phyloP scores from a whole-genome alignment of 1,140 invertebrate species.

The Prorops nasuta region DNA sequence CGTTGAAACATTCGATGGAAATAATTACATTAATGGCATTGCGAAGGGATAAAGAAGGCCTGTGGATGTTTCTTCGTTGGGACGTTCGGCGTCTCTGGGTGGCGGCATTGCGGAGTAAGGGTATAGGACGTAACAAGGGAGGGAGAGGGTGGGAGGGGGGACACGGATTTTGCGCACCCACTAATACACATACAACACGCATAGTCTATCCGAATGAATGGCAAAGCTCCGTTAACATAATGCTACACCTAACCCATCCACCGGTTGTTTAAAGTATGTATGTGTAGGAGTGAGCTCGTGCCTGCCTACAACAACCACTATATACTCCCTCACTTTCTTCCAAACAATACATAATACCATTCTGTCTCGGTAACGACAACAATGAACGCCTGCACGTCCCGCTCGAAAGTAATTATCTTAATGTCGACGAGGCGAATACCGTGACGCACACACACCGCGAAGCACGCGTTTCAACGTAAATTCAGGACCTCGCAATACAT shows the following conservation, averaged over 20 bases:
- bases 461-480: too few relatives aligned
- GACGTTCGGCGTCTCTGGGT: too few relatives aligned
- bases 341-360: slow-evolving; percentile 33
- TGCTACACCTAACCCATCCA: slow-evolving; percentile 25
- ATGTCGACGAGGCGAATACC: slow-evolving; percentile 30
- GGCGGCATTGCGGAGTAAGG: too few relatives aligned
- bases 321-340: slow-evolving; percentile 23
- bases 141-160: background rate
- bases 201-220: too few relatives aligned
- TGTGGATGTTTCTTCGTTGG: slow-evolving; percentile 23
- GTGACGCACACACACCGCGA: too few relatives aligned
- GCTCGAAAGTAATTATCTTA: slow-evolving; percentile 40
- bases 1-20: slow-evolving; percentile 29
- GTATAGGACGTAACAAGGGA: background rate
- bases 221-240: slow-evolving; percentile 20
- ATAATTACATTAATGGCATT: slow-evolving; percentile 37
- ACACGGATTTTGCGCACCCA: too few relatives aligned
- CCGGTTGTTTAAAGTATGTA: slow-evolving; percentile 15
- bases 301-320: background rate
- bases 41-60: slow-evolving; percentile 17
- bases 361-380: slow-evolving; percentile 32
- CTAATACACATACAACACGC: too few relatives aligned
- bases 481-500: too few relatives aligned
- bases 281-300: background rate
- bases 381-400: slow-evolving; percentile 29